Conservation (phyloP, 2,113 vertebrate genomes). For the Sclerurus mexicanus region DNA sequence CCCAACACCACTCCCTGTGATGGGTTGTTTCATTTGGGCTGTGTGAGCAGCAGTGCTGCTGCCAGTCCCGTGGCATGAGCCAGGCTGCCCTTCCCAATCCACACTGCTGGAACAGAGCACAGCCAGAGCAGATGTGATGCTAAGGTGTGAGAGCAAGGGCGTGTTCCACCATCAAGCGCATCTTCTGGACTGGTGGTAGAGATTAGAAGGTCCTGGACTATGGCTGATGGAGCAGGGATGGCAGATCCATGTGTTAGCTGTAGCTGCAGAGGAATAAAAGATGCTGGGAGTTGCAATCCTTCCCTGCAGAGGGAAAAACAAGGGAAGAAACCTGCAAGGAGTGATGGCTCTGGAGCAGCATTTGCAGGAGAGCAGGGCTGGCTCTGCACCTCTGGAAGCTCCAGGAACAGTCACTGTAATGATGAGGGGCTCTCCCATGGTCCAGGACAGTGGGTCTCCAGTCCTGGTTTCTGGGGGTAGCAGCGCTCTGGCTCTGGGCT, state of each 20-base stretch:
- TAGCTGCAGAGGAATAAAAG: neutral
- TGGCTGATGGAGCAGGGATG: neutral
- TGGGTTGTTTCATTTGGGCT: neutral
- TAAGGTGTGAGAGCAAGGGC: neutral
- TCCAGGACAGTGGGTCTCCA: neutral
- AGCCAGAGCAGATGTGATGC: fast-evolving
- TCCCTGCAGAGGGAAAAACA: neutral
- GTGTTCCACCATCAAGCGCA: neutral
- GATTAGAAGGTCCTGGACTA: neutral
- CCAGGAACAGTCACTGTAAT: neutral
- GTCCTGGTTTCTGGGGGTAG: neutral
- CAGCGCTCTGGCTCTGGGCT: neutral
- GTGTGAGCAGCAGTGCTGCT: neutral
- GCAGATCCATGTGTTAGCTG: neutral
- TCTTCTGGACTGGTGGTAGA: neutral
- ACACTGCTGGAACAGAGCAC: neutral
- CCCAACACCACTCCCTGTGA: neutral
- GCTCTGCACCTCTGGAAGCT: neutral
- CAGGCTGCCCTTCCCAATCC: neutral
- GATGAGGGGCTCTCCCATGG: fast-evolving
- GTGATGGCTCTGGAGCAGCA: neutral
- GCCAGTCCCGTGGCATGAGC: fast-evolving
- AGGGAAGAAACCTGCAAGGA: neutral
- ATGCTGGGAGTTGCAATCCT: neutral
- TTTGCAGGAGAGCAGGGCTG: neutral